phyloP scores from a whole-genome alignment of 1,140 invertebrate genomes.

The Calycopis cecrops region DNA sequence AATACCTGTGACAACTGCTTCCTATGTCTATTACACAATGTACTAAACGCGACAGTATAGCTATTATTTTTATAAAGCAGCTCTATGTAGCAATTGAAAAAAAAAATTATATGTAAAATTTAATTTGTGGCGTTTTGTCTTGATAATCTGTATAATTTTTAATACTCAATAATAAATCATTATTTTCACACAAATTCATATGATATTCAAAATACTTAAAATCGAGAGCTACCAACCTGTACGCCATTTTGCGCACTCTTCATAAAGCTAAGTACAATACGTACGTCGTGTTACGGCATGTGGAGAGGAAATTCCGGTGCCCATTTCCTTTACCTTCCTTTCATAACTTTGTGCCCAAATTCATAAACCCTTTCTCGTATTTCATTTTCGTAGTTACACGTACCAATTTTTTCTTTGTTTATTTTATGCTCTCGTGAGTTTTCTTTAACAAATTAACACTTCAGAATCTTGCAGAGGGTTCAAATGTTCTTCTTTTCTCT shows the following conservation, averaged over 20 bases:
- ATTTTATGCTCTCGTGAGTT: constrained; percentile 6
- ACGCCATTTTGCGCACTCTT: constrained; percentile 1
- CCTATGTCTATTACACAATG: too few relatives aligned
- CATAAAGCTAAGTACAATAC: constrained; percentile 7
- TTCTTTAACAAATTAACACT: constrained; percentile 8
- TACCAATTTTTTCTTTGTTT: not conserved
- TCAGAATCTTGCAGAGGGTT: not conserved
- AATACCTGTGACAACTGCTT: too few relatives aligned
- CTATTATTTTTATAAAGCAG: too few relatives aligned
- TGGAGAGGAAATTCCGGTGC: constrained; percentile 11
- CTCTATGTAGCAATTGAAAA: too few relatives aligned
- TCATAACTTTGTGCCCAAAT: constrained; percentile 11
- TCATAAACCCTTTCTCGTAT: constrained; percentile 12
- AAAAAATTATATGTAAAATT: too few relatives aligned
- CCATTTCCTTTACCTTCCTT: constrained; percentile 12
- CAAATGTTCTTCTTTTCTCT: too few relatives aligned
- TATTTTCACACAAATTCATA: too few relatives aligned
- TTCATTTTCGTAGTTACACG: constrained; percentile 11
- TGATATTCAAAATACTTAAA: constrained; percentile 1
- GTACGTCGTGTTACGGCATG: constrained; percentile 1
- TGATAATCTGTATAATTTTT: too few relatives aligned
- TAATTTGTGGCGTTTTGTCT: too few relatives aligned
- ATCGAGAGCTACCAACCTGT: not conserved
- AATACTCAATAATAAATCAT: too few relatives aligned
- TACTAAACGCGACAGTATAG: too few relatives aligned